phyloP scores from a whole-genome alignment of 2,113 vertebrate genomes.

The Lonchura striata region DNA sequence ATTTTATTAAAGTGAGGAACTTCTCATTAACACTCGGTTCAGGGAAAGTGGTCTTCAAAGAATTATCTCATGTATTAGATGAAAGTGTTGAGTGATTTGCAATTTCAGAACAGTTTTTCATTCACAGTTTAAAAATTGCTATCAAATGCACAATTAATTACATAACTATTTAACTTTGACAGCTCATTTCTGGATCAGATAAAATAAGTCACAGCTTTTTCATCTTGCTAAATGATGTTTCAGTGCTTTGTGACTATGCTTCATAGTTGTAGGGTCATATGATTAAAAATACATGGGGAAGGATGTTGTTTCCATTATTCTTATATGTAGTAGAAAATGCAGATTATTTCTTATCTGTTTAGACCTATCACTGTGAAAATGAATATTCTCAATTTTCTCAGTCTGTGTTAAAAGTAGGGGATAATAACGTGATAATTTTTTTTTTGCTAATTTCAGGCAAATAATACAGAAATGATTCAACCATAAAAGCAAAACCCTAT shows the following conservation, averaged over 20 bases:
- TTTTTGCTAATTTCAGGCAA: background rate
- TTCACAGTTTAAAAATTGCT: slow-evolving; percentile 34
- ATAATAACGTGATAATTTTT: background rate
- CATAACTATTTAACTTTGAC: slow-evolving; percentile 6
- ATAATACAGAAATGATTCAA: background rate
- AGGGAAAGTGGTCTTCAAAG: background rate
- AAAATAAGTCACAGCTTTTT: background rate
- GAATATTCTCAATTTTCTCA: slow-evolving; percentile 1
- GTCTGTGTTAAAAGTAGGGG: background rate
- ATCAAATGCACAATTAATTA: slow-evolving; percentile 30
- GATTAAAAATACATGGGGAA: slow-evolving; percentile 1
- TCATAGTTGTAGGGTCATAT: background rate
- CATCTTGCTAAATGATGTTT: background rate
- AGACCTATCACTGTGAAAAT: background rate
- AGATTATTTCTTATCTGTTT: background rate
- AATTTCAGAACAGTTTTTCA: slow-evolving; percentile 18
- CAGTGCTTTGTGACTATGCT: background rate
- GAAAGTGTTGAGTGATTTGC: background rate
- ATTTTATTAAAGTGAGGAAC: background rate
- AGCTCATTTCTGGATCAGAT: slow-evolving; percentile 7
- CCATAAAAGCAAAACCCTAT: background rate
- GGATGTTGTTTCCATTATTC: background rate
- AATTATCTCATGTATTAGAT: background rate
- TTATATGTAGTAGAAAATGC: background rate
- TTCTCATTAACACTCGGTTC: background rate